These are phyloP conservation scores for Drosophila stalkeri DNA, from an alignment of 2,888 invertebrate genomes.

Conservation along the genomic window DNA sequence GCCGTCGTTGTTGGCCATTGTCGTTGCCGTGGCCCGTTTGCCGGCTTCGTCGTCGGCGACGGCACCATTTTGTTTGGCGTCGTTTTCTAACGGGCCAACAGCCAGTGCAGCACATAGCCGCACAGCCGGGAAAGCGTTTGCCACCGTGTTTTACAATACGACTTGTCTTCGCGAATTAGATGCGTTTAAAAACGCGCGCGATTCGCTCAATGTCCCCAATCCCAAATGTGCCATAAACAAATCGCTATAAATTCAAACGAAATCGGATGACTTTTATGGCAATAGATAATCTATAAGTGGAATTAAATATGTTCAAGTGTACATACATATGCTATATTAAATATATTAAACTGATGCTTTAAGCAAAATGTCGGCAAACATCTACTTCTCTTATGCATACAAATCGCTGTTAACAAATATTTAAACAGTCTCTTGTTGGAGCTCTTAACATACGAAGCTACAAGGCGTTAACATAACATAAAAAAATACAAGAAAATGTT, in stretches of 20 bases:
- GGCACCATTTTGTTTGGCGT: conserved; percentile 80
- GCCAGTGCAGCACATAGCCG: conserved; percentile 72
- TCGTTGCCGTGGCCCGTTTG: conserved; percentile 16
- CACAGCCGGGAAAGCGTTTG: conserved; percentile 31
- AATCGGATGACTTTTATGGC: neutral
- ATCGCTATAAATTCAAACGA: neutral
- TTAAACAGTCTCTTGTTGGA: neutral
- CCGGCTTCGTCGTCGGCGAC: conserved; percentile 23
- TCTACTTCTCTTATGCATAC: conserved; percentile 3
- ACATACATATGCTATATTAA: neutral
- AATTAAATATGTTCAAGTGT: neutral
- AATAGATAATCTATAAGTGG: conserved; percentile 1
- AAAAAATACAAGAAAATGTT: conserved; percentile 34
- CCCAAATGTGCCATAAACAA: conserved; percentile 19
- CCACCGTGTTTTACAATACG: neutral
- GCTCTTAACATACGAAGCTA: conserved; percentile 25
- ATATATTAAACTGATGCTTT: neutral
- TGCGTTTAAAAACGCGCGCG: conserved; percentile 57
- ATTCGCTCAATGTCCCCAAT: conserved; percentile 31
- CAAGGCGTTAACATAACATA: conserved; percentile 34
- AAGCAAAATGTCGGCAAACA: conserved; percentile 2
- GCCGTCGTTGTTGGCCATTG: neutral
- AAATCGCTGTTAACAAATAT: conserved; percentile 17
- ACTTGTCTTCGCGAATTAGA: conserved; percentile 16
- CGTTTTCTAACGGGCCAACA: conserved; percentile 78